These are phyloP conservation scores for Boleophthalmus pectinirostris DNA, from an alignment of 2,113 vertebrate species.

Conservation along the genomic window DNA sequence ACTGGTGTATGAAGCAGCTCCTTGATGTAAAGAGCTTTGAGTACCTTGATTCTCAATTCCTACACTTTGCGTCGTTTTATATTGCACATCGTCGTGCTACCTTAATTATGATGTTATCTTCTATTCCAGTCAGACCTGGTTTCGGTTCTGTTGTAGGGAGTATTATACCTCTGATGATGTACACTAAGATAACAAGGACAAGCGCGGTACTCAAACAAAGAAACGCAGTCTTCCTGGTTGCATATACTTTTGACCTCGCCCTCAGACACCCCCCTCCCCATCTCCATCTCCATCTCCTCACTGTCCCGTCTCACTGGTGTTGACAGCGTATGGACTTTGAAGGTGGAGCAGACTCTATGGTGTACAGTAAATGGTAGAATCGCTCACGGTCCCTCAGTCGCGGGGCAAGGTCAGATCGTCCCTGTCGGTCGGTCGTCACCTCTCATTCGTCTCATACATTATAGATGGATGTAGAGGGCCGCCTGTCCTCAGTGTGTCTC, in stretches of 20 bases:
- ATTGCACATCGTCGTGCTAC: no score
- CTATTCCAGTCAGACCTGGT: no score
- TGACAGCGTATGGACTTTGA: constrained; percentile 49
- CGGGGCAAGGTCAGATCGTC: constrained; percentile 24
- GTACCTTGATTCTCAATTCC: no score
- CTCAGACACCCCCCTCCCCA: constrained; percentile 22
- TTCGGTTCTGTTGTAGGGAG: no score
- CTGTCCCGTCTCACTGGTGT: constrained; percentile 30
- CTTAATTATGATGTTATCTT: no score
- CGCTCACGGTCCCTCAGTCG: constrained; percentile 26
- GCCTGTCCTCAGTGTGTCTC: constrained; percentile 40
- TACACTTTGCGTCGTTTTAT: no score
- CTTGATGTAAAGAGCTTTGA: no score
- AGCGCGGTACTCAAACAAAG: no score
- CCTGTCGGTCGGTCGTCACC: constrained; percentile 21
- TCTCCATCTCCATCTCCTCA: neutral
- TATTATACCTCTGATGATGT: no score
- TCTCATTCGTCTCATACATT: constrained; percentile 38
- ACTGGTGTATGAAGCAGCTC: no score
- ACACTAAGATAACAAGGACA: no score
- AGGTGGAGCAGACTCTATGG: constrained; percentile 18
- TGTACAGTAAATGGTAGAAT: constrained; percentile 20
- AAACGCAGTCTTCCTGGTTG: no score
- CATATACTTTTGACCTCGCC: neutral
- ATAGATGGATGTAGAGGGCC: constrained; percentile 24